Evolutionary conservation across 2,888 invertebrate species (phyloP).

Genomic region (Autographa pulchrina): DNA sequence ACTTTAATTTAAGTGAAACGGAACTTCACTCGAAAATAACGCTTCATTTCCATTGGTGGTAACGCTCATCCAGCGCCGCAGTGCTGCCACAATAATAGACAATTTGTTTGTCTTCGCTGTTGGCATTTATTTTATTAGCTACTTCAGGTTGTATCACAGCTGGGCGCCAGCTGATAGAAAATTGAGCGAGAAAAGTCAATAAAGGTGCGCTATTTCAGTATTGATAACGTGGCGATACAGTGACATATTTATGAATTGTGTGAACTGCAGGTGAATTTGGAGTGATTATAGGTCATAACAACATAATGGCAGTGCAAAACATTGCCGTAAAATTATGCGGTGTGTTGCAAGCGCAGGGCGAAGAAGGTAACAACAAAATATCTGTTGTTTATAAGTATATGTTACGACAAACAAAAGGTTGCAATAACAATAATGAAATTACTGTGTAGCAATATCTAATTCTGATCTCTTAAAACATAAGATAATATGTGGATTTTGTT

Average conservation of each 20-base stretch:
- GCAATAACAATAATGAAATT: conserved; percentile 12
- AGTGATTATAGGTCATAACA: conserved; percentile 64
- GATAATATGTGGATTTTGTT: not conserved
- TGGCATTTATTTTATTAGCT: conserved; percentile 68
- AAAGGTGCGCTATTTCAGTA: conserved; percentile 69
- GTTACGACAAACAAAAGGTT: conserved; percentile 8
- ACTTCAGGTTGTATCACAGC: conserved; percentile 82
- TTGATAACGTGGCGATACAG: conserved; percentile 71
- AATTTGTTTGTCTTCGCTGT: conserved; percentile 63
- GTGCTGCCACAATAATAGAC: conserved; percentile 53
- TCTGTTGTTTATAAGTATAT: conserved; percentile 43
- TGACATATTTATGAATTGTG: conserved; percentile 60
- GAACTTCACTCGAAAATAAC: conserved; percentile 61
- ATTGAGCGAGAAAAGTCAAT: conserved; percentile 84
- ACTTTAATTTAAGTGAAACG: conserved; percentile 59
- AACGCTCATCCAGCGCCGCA: conserved; percentile 59
- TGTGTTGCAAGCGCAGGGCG: conserved; percentile 84
- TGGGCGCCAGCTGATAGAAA: conserved; percentile 88
- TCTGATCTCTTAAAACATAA: not conserved
- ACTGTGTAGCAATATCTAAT: not conserved
- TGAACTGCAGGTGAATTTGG: conserved; percentile 66
- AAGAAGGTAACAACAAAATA: conserved; percentile 81
- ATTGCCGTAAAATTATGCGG: conserved; percentile 90
- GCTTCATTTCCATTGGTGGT: conserved; percentile 75
- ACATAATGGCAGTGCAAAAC: conserved; percentile 84